Evolutionary conservation across 30 jellyfish, hydroid and myxozoan species (phyloP), one percentile per base, ranked within the genome.

Genomic region (Aurelia sp.): DNA sequence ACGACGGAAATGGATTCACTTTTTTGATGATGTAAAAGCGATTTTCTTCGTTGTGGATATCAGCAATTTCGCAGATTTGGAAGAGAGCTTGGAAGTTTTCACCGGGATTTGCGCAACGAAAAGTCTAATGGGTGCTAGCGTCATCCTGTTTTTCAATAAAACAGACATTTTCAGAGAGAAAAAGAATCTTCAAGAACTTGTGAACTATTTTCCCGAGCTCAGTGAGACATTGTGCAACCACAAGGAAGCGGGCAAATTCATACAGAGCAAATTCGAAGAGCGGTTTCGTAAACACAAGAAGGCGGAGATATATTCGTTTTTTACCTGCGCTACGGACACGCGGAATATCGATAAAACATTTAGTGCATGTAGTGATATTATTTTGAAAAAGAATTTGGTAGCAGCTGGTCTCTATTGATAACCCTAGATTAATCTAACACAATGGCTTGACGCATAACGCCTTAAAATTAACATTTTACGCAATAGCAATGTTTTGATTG

Each of bases 271-370:
- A 31, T 84, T 84, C 64, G 87, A 72, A 50, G 88, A 73, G 9
- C 21, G 30, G 8, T 66, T 58, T 63, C 27, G 40, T 38, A 66
- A 73, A 17, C 76, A 50, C 72, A 24, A 52, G 22, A 62, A 62
- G 6, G 83, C 78, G 35, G 35, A n/a, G 10, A 62, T 84, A 17
- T 84, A 84, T 47, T 84, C 93, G 21, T 84, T 84, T 40, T 84
- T 84, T 81, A 84, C 93, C 18, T 84, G 93, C 55, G 93, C 93
- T 0, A 84, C 93, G 57, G 93, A 84, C 55, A 84, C 87, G 17
- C 67, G 67, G 16, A 84, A 84, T 63, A 84, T 84, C 67, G 88
- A 84, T 60, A 63, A 61, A 38, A 84, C 93, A n/a, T 84, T 84
- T 35, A 53, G 86, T 10, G 87, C 93, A 16, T 84, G 93, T 41